Evolutionary conservation across 2,888 invertebrate genomes (phyloP).

Genomic region (Sinodicranocentrus sp.): DNA sequence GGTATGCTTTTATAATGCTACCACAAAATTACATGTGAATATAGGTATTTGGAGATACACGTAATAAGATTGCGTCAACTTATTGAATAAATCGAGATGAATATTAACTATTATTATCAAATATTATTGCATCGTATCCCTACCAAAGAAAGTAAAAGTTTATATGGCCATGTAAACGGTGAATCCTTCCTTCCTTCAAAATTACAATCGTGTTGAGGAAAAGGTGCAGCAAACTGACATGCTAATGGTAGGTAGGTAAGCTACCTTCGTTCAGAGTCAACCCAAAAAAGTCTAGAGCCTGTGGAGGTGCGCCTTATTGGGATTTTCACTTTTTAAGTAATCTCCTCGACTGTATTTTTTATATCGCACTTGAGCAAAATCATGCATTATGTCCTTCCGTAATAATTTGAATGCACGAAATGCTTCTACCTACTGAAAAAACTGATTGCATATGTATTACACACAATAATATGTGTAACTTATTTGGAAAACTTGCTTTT

Average conservation of each 20-base stretch:
- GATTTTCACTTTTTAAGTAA: slow-evolving; percentile 29
- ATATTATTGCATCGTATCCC: neutral
- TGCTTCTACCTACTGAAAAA: neutral
- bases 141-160: slow-evolving; percentile 12
- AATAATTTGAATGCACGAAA: neutral
- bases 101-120: neutral
- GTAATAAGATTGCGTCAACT: no score
- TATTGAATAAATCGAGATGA: no score
- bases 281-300: neutral
- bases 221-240: no score
- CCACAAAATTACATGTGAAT: no score
- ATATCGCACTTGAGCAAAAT: slow-evolving; percentile 4
- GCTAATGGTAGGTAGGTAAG: neutral
- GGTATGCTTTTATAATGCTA: no score
- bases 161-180: slow-evolving; percentile 5
- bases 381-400: slow-evolving; percentile 18
- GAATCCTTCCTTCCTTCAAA: neutral
- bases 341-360: slow-evolving; percentile 27
- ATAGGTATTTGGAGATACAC: no score
- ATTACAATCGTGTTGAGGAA: neutral
- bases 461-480: neutral
- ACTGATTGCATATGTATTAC: neutral
- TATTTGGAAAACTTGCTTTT: slow-evolving; percentile 10
- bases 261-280: neutral
- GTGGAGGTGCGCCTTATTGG: slow-evolving; percentile 1